phyloP scores from a whole-genome alignment of 1,140 invertebrate genomes.

The Hyles euphorbiae region DNA sequence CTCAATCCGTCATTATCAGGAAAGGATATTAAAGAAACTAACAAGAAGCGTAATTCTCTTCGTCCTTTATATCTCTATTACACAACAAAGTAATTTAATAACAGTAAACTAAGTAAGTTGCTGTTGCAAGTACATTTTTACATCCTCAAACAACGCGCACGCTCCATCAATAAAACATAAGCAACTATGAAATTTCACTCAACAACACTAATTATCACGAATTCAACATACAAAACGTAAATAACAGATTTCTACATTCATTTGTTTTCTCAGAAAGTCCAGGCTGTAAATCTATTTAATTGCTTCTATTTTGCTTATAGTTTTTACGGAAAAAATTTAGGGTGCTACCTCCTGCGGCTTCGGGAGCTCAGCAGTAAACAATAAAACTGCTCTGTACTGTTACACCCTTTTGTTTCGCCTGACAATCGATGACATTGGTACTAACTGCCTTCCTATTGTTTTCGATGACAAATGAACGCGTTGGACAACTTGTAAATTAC shows the following conservation, averaged over 20 bases:
- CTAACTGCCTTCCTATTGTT: conserved; percentile 47
- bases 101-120: too few species aligned
- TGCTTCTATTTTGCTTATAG: conserved; percentile 37
- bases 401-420: conserved; percentile 36
- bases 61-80: too few species aligned
- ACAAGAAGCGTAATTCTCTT: too few species aligned
- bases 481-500: conserved; percentile 31
- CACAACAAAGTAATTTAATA: too few species aligned
- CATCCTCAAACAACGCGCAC: background rate
- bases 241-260: conserved; percentile 23
- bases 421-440: conserved; percentile 43
- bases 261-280: conserved; percentile 43
- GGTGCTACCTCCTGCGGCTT: conserved; percentile 59
- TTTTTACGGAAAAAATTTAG: conserved; percentile 51
- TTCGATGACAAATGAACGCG: conserved; percentile 56
- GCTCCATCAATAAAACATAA: background rate
- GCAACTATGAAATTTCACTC: background rate
- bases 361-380: conserved; percentile 61
- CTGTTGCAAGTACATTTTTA: too few species aligned
- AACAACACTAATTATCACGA: conserved; percentile 22
- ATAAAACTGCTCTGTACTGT: conserved; percentile 58
- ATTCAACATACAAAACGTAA: conserved; percentile 20
- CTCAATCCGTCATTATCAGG: too few species aligned
- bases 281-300: conserved; percentile 69
- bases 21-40: too few species aligned